A percentile compares a stretch with the other conserved stretches of the same genome.
phyloP scores from a whole-genome alignment of 2,113 vertebrate species.

The Cinclus cinclus region DNA sequence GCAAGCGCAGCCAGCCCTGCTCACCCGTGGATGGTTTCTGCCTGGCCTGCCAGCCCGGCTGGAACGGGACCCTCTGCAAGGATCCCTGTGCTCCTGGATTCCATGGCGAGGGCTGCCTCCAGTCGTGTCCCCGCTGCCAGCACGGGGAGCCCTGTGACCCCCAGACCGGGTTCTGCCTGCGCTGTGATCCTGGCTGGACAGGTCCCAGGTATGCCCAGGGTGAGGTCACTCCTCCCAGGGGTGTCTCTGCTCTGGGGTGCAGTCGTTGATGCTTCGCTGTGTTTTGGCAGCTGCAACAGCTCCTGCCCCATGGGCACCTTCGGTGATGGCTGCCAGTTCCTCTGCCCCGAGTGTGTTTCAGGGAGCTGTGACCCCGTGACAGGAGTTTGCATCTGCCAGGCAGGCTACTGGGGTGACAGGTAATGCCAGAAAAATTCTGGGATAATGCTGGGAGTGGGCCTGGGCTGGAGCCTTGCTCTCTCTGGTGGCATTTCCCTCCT shows the following conservation, averaged over 20 bases:
- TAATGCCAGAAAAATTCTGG: slow-evolving; percentile 60
- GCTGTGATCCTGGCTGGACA: slow-evolving; percentile 84
- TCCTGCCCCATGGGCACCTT: slow-evolving; percentile 79
- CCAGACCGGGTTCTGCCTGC: slow-evolving; percentile 78
- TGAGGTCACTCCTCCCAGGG: accelerated
- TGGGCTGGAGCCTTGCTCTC: accelerated
- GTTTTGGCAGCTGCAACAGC: slow-evolving; percentile 81
- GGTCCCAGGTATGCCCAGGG: slow-evolving; percentile 78
- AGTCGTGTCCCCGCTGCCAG: slow-evolving; percentile 81
- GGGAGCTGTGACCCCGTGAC: slow-evolving; percentile 86
- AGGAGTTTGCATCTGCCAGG: slow-evolving; percentile 85
- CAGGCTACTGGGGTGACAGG: slow-evolving; percentile 89
- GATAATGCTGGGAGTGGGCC: not conserved
- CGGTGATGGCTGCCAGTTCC: slow-evolving; percentile 80
- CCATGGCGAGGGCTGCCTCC: slow-evolving; percentile 80
- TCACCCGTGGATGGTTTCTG: slow-evolving; percentile 83
- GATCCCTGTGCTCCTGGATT: slow-evolving; percentile 76
- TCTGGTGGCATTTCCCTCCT: not conserved
- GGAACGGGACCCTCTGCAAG: slow-evolving; percentile 86
- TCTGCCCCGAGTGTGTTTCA: slow-evolving; percentile 78
- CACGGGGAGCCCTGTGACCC: slow-evolving; percentile 77
- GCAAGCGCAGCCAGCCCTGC: slow-evolving; percentile 77
- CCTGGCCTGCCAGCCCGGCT: slow-evolving; percentile 83
- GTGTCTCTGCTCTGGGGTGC: not conserved
- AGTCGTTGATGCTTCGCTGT: accelerated